A percentile compares a stretch with the other conserved stretches of the same genome.
Evolutionary conservation across 2,113 vertebrate species (phyloP).

Genomic region (Etheostoma spectabile): DNA sequence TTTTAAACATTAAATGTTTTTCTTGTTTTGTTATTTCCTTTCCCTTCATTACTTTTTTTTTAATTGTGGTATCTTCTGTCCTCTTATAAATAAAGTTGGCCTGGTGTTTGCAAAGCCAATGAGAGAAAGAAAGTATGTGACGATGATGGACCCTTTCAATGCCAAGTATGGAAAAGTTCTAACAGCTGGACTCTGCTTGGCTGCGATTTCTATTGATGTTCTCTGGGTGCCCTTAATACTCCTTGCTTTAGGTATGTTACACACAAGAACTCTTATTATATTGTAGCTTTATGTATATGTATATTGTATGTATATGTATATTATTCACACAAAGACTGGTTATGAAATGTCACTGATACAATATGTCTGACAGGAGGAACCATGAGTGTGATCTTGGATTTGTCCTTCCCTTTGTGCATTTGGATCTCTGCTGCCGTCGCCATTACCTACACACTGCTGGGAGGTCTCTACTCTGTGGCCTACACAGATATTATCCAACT

Average conservation of each 20-base stretch:
- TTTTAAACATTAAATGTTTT: too few relatives aligned
- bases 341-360: too few relatives aligned
- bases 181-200: background rate
- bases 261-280: too few relatives aligned
- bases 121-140: constrained; percentile 31
- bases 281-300: too few relatives aligned
- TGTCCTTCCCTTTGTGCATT: constrained; percentile 67
- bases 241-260: constrained; percentile 76
- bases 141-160: constrained; percentile 47
- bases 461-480: constrained; percentile 81
- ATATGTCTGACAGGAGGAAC: constrained; percentile 63
- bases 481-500: constrained; percentile 79
- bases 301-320: too few relatives aligned
- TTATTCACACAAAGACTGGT: too few relatives aligned
- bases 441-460: constrained; percentile 78
- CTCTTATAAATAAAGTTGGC: background rate
- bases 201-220: constrained; percentile 45
- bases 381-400: constrained; percentile 75
- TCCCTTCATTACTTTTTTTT: too few relatives aligned
- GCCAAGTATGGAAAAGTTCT: constrained; percentile 40
- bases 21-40: too few relatives aligned
- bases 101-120: constrained; percentile 28
- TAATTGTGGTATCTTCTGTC: too few relatives aligned
- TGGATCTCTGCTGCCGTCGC: constrained; percentile 77
- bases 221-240: constrained; percentile 78